Evolutionary conservation across 2,113 vertebrate genomes (phyloP), one percentile per base, ranked within the genome.

Genomic region (Taurulus bubalis): DNA sequence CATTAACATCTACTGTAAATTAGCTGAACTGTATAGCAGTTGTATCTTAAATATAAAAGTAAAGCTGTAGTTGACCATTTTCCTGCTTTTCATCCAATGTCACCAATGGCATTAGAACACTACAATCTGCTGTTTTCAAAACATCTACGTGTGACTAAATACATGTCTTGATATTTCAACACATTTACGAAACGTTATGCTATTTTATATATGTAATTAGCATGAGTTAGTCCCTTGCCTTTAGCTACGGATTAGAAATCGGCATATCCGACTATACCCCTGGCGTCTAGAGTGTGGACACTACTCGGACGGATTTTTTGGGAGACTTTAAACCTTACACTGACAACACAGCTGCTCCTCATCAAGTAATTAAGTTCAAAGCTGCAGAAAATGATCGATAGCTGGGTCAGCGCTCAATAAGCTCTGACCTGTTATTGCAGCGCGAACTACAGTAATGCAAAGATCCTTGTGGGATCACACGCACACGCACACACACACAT

Each of bases 341-440:
- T 22, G 9, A 64, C 51, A 64, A 58, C 18, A 40, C 80, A 84
- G 73, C 62, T 74, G 75, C 70, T 77, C 14, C 51, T 77, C 71
- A 34, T 72, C 64, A 42, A 34, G 45, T 78, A 63, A 80, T 85
- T 77, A 80, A 83, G 78, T 82, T 89, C 88, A 90, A 89, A 89
- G 75, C 18, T 56, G n/a, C 53, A 80, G 72, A 66, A 79, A 73
- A 84, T 5, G 62, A 80, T 84, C 14, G 32, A 84, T 74, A 87
- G 83, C 70, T 24, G 32, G 65, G 80, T 75, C 82, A 80, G 68
- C 65, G 40, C 47, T 40, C 40, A 47, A 58, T 60, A 49, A 60
- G 85, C 70, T 28, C 73, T 30, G 75, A 85, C 84, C 77, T 72
- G 83, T 82, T 87, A 77, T 45, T 75, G 55, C 65, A 56, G 75